Conservation (phyloP, 2,113 vertebrate species). For the Emydocephalus ijimae region DNA sequence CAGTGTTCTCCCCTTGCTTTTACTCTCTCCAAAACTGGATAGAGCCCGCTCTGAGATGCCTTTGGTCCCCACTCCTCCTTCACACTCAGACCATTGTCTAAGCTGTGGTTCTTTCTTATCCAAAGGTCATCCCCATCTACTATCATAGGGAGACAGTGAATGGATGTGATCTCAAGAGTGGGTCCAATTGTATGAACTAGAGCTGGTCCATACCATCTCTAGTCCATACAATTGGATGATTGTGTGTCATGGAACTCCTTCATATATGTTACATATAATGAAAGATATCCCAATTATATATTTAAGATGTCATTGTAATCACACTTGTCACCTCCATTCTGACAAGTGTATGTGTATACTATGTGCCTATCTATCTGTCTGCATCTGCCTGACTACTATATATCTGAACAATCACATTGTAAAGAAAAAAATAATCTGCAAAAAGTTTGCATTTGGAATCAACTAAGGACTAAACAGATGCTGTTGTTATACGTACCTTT, state of each 20-base stretch:
- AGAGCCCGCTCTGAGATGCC: background rate
- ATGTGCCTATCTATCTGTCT: background rate
- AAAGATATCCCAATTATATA: background rate
- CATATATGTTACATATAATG: background rate
- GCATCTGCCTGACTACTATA: background rate
- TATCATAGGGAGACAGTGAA: background rate
- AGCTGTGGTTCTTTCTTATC: background rate
- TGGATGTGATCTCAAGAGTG: background rate
- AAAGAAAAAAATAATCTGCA: background rate
- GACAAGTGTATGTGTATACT: background rate
- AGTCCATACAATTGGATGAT: background rate
- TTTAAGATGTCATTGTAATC: background rate
- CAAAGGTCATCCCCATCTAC: background rate
- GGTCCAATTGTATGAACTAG: background rate
- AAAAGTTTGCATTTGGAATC: background rate
- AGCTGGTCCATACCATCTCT: background rate
- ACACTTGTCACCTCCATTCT: background rate
- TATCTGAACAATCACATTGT: background rate
- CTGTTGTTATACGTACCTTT: background rate
- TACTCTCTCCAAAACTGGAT: background rate
- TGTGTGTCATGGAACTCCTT: background rate
- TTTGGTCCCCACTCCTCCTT: background rate
- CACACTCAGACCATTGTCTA: background rate
- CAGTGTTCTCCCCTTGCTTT: background rate
- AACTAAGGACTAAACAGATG: background rate